Conservation (phyloP, 2,888 invertebrate species). For the Xanthia icteritia region DNA sequence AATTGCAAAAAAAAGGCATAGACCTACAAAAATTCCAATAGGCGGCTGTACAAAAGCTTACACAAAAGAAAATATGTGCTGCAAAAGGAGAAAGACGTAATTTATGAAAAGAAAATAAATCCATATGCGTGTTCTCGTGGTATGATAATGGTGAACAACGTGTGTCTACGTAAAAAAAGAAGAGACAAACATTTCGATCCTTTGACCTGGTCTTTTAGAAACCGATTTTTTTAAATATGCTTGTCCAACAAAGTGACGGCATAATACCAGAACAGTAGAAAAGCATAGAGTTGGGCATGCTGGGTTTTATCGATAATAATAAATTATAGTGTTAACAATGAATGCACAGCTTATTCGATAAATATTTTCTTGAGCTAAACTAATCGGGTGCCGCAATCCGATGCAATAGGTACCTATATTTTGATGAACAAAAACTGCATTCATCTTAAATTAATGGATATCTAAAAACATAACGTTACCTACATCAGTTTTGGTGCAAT, state of each 20-base stretch:
- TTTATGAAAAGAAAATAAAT: not conserved
- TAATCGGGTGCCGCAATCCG: not conserved
- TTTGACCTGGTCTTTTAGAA: not conserved
- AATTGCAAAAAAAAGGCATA: not conserved
- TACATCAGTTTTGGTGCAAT: constrained; percentile 18
- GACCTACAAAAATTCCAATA: not conserved
- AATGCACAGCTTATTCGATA: not conserved
- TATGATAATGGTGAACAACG: not conserved
- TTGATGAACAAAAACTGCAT: not conserved
- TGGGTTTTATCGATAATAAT: not conserved
- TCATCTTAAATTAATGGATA: not conserved
- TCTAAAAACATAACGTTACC: not conserved
- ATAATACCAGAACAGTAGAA: no score
- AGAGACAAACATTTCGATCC: not conserved
- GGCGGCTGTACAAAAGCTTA: not conserved
- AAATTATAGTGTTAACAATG: not conserved
- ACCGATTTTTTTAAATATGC: not conserved
- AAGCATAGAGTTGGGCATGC: not conserved
- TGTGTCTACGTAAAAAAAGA: not conserved
- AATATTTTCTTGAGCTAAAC: not conserved
- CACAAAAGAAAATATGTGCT: not conserved
- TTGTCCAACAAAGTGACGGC: not conserved
- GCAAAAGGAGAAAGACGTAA: not conserved
- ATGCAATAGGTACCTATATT: not conserved
- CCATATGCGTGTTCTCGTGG: not conserved